Evolutionary conservation across 2,797 vertebrate species (phyloP), one percentile per base, ranked within the genome.

Genomic region (Acanthurus tractus): DNA sequence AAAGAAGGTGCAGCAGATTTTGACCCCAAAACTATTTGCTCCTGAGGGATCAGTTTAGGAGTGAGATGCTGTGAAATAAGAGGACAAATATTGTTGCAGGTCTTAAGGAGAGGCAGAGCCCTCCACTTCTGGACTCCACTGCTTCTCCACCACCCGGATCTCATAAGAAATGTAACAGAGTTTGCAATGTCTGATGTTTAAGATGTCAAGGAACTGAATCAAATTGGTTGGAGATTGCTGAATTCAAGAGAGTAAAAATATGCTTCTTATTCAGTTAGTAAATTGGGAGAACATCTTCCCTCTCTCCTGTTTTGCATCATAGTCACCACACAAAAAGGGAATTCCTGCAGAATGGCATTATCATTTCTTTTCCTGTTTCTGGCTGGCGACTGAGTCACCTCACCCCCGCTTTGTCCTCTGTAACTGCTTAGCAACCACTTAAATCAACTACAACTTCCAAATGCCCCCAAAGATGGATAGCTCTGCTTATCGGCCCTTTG

Each of bases 401-500:
- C 75, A 44, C 63, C 61, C 73, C 38, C 53, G 56, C 57, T 48
- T 17, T 65, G 83, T 84, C 86, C 81, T 88, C 61, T 85, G 67
- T 48, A 79, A 58, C 73, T 79, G 83, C 79, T 86, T 73, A 87
- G 81, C 70, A 65, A 65, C 76, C 81, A 82, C 91, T 91, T 89
- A 89, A 89, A 90, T 89, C 89, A 87, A 85, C 81, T 55, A 78
- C 70, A 83, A 67, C 67, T 29, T 29, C 53, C 70, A 74, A 73
- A 79, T 20, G n/a, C 62, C 64, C 50, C 17, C 17, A 52, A 88
- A 89, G 92, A 94, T 90, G 87, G 84, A 95, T 93, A 61, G 78
- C 11, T 1, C 70, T 92, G 84, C 89, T 92, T 91, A 87, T 90
- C 86, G 74, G 83, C 74, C 38, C 80, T 87, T 89, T 91, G 87